Evolutionary conservation across 2,797 vertebrate species (phyloP).

Genomic region (Sebastiscus albofasciatus): DNA sequence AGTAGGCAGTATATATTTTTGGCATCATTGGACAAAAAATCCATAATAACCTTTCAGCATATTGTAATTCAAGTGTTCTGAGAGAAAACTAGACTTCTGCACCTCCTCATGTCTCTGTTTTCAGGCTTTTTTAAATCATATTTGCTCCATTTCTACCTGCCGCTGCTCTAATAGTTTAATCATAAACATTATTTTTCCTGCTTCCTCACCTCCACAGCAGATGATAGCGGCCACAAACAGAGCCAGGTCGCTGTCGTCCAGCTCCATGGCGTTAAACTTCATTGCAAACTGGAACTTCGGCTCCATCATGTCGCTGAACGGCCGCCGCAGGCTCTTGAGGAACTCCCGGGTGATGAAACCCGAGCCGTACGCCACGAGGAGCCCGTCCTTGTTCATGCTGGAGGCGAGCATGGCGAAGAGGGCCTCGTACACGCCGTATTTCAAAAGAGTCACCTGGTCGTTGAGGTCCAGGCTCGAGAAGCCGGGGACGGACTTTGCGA

Average conservation of each 20-base stretch:
- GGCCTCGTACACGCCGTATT: slow-evolving; percentile 96
- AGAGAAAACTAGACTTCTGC: too few relatives aligned
- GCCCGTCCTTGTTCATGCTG: slow-evolving; percentile 97
- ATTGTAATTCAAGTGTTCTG: too few relatives aligned
- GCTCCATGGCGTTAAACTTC: slow-evolving; percentile 94
- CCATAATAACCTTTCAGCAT: too few relatives aligned
- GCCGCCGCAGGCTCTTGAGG: slow-evolving; percentile 94
- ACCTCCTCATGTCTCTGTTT: too few relatives aligned
- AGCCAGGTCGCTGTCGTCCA: slow-evolving; percentile 96
- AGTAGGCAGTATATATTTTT: too few relatives aligned
- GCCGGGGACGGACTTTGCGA: slow-evolving; percentile 95
- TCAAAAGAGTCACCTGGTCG: slow-evolving; percentile 95
- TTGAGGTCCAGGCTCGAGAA: slow-evolving; percentile 92
- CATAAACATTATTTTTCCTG: neutral
- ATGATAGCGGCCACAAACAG: slow-evolving; percentile 97
- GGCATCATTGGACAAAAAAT: too few relatives aligned
- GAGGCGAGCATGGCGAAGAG: slow-evolving; percentile 96
- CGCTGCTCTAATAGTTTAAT: neutral
- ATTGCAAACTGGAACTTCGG: slow-evolving; percentile 98
- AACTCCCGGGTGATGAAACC: slow-evolving; percentile 98
- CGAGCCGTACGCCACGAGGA: slow-evolving; percentile 91
- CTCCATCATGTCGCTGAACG: slow-evolving; percentile 98
- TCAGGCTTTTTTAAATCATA: too few relatives aligned
- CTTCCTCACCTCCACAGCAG: slow-evolving; percentile 93
- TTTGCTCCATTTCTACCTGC: too few relatives aligned